Conservation (phyloP, 2,797 vertebrate species). For the Hypotaenidia philippensis region DNA sequence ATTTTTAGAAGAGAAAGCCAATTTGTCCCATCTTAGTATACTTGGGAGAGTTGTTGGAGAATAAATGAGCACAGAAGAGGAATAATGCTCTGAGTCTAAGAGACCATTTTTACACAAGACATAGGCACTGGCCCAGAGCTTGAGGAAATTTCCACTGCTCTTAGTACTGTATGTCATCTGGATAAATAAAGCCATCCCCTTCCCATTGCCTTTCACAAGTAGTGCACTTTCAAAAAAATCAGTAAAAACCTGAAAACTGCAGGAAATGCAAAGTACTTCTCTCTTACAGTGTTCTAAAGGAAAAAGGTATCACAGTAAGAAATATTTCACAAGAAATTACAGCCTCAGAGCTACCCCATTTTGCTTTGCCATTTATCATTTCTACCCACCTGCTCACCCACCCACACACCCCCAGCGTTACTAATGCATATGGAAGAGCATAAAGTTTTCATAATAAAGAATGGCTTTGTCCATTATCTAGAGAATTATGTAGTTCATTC, state of each 20-base stretch:
- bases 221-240: neutral
- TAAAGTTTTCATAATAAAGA: conserved; percentile 29
- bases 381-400: conserved; percentile 25
- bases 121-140: neutral
- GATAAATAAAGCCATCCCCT: neutral
- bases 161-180: neutral
- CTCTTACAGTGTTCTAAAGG: neutral
- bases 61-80: neutral
- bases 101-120: neutral
- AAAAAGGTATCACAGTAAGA: neutral
- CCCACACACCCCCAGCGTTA: neutral
- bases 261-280: conserved; percentile 27
- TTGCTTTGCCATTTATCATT: conserved; percentile 9
- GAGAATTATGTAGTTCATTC: neutral
- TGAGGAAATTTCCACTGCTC: conserved; percentile 12
- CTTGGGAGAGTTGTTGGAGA: neutral
- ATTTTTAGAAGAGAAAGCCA: neutral
- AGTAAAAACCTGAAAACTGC: neutral
- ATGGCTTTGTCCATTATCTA: neutral
- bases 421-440: conserved; percentile 22
- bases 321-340: conserved; percentile 29
- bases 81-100: neutral
- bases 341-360: neutral
- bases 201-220: neutral
- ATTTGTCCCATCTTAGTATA: neutral